Conservation (phyloP, 2,888 invertebrate species). For the Drosophila pseudotalamancana region DNA sequence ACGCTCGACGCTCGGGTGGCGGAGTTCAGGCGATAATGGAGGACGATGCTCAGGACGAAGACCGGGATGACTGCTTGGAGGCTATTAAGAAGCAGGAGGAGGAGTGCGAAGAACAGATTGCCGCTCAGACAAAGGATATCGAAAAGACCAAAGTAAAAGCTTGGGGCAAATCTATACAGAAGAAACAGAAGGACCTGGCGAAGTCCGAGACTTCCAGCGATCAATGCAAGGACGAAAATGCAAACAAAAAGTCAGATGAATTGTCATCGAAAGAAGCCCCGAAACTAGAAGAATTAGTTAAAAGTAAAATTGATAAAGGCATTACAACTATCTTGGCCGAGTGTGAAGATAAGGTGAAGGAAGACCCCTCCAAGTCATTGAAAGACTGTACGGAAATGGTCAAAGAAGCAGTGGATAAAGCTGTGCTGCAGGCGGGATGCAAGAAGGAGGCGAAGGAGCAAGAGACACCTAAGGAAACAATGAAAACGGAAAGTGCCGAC, state of each 20-base stretch:
- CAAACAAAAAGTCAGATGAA: background rate
- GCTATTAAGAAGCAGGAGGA: constrained; percentile 34
- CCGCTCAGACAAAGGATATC: constrained; percentile 30
- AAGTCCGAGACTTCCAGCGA: background rate
- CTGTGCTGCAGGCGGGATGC: background rate
- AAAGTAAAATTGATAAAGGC: constrained; percentile 6
- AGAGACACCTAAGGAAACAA: background rate
- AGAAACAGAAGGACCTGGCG: constrained; percentile 11
- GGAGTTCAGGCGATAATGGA: constrained; percentile 30
- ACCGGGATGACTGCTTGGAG: constrained; percentile 17
- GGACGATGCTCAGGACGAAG: constrained; percentile 25
- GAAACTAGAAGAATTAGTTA: background rate
- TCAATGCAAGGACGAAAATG: background rate
- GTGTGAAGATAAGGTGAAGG: background rate
- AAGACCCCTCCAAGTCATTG: background rate
- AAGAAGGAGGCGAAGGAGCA: background rate
- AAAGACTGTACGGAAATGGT: constrained; percentile 15
- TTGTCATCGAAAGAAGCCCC: background rate
- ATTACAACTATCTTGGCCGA: constrained; percentile 1
- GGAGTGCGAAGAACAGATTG: constrained; percentile 41
- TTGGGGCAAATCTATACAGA: constrained; percentile 9
- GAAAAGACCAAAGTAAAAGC: constrained; percentile 14
- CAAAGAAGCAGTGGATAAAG: background rate
- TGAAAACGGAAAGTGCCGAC: background rate
- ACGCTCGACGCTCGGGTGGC: constrained; percentile 33